Percentiles rank a stretch among this genome's conserved stretches.
These are phyloP conservation scores for Nerophis lumbriciformis DNA, from an alignment of 2,113 vertebrate genomes.

Conservation along the genomic window DNA sequence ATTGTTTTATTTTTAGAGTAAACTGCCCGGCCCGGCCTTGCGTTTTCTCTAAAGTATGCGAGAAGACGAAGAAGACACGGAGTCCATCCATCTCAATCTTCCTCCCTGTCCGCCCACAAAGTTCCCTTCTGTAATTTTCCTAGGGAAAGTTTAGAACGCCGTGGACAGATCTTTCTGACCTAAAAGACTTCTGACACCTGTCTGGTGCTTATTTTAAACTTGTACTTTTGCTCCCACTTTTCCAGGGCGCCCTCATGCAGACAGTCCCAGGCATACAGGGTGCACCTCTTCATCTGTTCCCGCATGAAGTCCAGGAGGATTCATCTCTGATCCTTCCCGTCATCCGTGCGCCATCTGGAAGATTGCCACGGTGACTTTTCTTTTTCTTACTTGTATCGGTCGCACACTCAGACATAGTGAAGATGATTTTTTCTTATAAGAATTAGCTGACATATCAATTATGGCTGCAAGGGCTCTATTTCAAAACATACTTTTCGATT, in stretches of 20 bases:
- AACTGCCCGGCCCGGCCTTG: too few species aligned
- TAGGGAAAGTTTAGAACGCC: slow-evolving; percentile 28
- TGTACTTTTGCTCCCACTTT: slow-evolving; percentile 26
- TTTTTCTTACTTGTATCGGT: neutral
- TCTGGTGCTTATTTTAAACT: slow-evolving; percentile 28
- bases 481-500: too few species aligned
- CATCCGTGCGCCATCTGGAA: neutral
- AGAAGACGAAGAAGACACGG: neutral
- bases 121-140: slow-evolving; percentile 13
- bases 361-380: neutral
- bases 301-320: neutral
- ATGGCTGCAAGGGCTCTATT: too few species aligned
- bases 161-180: slow-evolving; percentile 42
- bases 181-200: slow-evolving; percentile 39
- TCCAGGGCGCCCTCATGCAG: slow-evolving; percentile 19
- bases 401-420: too few species aligned
- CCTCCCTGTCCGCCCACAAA: slow-evolving; percentile 35
- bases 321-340: neutral
- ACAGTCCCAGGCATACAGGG: neutral
- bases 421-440: neutral
- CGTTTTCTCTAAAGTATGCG: too few species aligned
- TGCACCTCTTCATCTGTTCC: neutral
- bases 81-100: slow-evolving; percentile 42
- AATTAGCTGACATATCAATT: neutral
- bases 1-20: too few species aligned